Percentiles rank a stretch among this genome's conserved stretches.
phyloP scores from a whole-genome alignment of 2,797 vertebrate genomes.

The Alauda arvensis region DNA sequence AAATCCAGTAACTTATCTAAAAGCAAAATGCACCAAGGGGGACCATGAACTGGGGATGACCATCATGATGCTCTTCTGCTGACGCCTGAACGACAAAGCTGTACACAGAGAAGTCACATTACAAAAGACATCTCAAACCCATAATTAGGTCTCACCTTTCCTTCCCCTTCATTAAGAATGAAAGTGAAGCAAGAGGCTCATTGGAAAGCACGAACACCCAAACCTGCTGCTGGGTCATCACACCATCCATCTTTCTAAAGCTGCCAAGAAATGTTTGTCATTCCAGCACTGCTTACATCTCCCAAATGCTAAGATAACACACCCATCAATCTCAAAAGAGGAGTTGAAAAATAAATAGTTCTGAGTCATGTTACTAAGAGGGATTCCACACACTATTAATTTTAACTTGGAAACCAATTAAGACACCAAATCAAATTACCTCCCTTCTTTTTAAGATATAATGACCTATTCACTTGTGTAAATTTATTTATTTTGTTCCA shows the following conservation, averaged over 20 bases:
- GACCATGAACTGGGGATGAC: background rate
- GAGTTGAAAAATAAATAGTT: slow-evolving; percentile 56
- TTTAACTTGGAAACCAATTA: slow-evolving; percentile 67
- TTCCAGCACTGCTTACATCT: slow-evolving; percentile 57
- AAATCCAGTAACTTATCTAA: background rate
- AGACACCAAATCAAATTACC: slow-evolving; percentile 58
- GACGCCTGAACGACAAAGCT: background rate
- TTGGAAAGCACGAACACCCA: slow-evolving; percentile 42
- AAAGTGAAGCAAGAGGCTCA: slow-evolving; percentile 19
- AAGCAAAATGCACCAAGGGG: background rate
- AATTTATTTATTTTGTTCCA: slow-evolving; percentile 48
- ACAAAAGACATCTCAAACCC: background rate
- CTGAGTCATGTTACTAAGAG: slow-evolving; percentile 47
- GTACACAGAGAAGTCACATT: background rate
- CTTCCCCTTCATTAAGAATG: background rate
- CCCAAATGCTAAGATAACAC: slow-evolving; percentile 49
- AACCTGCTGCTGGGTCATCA: slow-evolving; percentile 35
- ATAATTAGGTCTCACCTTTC: slow-evolving; percentile 9
- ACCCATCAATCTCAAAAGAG: slow-evolving; percentile 59
- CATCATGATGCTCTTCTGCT: background rate
- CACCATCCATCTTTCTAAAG: slow-evolving; percentile 61
- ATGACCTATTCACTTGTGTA: background rate
- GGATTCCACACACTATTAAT: slow-evolving; percentile 55
- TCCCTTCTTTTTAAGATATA: slow-evolving; percentile 14
- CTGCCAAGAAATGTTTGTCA: slow-evolving; percentile 66